Conservation (phyloP, 2,113 vertebrate genomes). For the Megaptera novaeangliae region DNA sequence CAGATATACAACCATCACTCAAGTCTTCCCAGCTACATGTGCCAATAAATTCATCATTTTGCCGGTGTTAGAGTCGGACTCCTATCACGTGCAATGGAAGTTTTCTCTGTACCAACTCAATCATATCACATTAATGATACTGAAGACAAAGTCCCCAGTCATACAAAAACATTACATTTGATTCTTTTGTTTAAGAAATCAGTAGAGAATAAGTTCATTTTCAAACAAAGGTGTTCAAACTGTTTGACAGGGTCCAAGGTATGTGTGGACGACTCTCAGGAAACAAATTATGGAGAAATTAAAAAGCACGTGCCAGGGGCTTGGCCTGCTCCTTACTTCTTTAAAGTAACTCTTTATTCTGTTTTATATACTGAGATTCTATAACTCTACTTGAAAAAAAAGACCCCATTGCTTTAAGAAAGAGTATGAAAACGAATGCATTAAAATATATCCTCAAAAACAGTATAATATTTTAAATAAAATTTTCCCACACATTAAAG, state of each 20-base stretch:
- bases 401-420: neutral
- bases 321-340: neutral
- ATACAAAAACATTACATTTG: neutral
- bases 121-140: neutral
- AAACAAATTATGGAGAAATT: neutral
- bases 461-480: neutral
- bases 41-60: neutral
- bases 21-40: neutral
- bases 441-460: neutral
- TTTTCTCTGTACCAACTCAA: neutral
- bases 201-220: neutral
- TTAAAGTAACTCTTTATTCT: constrained; percentile 7
- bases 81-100: neutral
- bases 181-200: neutral
- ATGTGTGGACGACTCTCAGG: neutral
- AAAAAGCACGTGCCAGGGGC: neutral
- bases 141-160: neutral
- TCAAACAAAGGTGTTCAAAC: constrained; percentile 3
- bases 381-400: neutral
- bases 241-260: neutral
- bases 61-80: neutral
- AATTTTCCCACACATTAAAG: neutral
- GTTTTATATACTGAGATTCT: neutral
- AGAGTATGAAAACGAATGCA: neutral
- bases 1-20: neutral